A percentile compares a stretch with the other conserved stretches of the same genome.
These are phyloP conservation scores for Lepidocolaptes lacrymiger DNA, from an alignment of 2,797 vertebrate species.

Conservation along the genomic window DNA sequence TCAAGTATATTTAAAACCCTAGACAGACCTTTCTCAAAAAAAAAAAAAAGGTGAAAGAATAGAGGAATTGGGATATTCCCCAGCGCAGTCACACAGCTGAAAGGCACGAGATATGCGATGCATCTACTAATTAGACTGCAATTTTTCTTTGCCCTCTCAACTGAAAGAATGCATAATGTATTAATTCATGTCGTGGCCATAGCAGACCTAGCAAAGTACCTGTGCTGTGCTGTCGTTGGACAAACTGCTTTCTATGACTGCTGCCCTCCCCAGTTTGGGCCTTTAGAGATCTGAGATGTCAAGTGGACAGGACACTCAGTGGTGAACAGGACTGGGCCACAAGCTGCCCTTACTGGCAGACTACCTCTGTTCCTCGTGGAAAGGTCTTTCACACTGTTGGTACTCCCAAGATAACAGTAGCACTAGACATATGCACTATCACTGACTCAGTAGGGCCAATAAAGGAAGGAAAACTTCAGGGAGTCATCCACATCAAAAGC, in stretches of 20 bases:
- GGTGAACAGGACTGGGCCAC: accelerated
- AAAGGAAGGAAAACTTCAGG: neutral
- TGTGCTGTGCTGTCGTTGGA: neutral
- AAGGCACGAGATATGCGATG: neutral
- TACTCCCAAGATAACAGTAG: neutral
- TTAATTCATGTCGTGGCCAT: neutral
- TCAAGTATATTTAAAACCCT: neutral
- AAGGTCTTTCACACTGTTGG: neutral
- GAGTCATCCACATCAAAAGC: neutral
- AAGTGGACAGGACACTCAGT: neutral
- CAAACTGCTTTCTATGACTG: neutral
- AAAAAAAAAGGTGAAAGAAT: accelerated
- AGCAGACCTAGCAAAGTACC: neutral
- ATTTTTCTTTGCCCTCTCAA: neutral
- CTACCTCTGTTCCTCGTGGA: neutral
- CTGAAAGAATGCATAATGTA: neutral
- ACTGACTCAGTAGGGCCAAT: neutral
- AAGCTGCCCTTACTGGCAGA: neutral
- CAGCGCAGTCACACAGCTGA: neutral
- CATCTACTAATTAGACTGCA: neutral
- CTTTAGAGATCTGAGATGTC: neutral
- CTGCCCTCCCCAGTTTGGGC: neutral
- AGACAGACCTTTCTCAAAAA: neutral
- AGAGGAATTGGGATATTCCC: neutral
- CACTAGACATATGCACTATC: neutral